Percentiles rank a stretch among this genome's conserved stretches.
Evolutionary conservation across 2,888 invertebrate species (phyloP).

Genomic region (Thereva nobilitata): DNA sequence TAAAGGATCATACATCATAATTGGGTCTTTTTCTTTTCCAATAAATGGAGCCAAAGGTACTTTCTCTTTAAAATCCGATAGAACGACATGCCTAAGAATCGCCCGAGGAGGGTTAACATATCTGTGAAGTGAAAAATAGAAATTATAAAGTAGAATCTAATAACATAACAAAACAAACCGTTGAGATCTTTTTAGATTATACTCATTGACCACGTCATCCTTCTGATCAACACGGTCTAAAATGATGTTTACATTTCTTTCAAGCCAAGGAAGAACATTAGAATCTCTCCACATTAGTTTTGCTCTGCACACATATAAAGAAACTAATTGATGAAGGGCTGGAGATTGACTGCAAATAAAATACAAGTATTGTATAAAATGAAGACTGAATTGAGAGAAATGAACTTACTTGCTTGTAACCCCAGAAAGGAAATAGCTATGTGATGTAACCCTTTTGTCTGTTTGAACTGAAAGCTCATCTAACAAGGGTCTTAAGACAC

Average conservation of each 20-base stretch:
- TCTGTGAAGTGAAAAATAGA: constrained; percentile 41
- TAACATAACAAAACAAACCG: constrained; percentile 60
- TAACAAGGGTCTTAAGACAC: constrained; percentile 70
- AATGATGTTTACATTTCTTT: constrained; percentile 69
- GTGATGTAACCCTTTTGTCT: constrained; percentile 65
- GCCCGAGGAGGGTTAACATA: constrained; percentile 55
- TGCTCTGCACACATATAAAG: constrained; percentile 73
- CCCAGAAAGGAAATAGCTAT: constrained; percentile 57
- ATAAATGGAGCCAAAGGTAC: constrained; percentile 58
- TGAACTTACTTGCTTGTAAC: constrained; percentile 51
- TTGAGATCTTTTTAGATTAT: constrained; percentile 64
- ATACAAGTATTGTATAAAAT: constrained; percentile 11
- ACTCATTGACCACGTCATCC: constrained; percentile 66
- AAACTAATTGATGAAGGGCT: constrained; percentile 70
- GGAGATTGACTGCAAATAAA: constrained; percentile 61
- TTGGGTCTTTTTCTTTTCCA: constrained; percentile 55
- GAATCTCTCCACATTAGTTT: constrained; percentile 80
- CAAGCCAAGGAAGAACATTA: constrained; percentile 75
- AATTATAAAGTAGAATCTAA: neutral
- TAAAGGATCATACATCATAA: constrained; percentile 77
- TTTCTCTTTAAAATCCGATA: constrained; percentile 60
- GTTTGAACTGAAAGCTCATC: constrained; percentile 77
- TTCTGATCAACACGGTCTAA: constrained; percentile 66
- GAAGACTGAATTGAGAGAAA: neutral
- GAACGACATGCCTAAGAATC: constrained; percentile 56